Percentiles rank a stretch among this genome's conserved stretches.
Evolutionary conservation across 2,888 invertebrate species (phyloP).

Genomic region (Gastrophysa polygoni): DNA sequence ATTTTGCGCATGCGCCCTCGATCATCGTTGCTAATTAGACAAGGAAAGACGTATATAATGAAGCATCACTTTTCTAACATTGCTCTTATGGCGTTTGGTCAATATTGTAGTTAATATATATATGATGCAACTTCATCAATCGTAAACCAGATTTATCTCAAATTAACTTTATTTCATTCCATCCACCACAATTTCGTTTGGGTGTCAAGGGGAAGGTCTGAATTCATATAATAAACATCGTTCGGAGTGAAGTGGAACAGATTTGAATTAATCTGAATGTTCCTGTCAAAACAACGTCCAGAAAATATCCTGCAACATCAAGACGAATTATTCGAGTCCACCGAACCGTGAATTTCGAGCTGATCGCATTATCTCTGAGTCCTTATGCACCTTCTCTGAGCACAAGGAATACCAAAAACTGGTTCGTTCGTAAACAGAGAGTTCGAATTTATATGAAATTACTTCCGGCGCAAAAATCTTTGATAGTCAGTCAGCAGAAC

Average conservation of each 20-base stretch:
- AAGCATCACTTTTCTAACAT: too few relatives aligned
- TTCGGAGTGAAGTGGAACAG: neutral
- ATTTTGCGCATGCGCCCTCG: too few relatives aligned
- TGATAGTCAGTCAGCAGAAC: neutral
- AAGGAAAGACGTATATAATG: too few relatives aligned
- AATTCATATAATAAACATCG: too few relatives aligned
- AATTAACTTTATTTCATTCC: too few relatives aligned
- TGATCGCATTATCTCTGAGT: neutral
- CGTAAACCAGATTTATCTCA: too few relatives aligned
- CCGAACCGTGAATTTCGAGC: neutral
- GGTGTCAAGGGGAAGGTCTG: too few relatives aligned
- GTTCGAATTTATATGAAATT: neutral
- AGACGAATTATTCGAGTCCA: neutral
- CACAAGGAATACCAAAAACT: neutral
- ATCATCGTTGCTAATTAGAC: too few relatives aligned
- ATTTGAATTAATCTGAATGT: neutral
- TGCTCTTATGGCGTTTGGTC: too few relatives aligned
- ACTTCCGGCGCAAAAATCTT: neutral
- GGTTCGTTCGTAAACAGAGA: neutral
- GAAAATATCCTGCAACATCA: neutral
- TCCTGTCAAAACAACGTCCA: neutral
- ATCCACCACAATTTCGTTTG: too few relatives aligned
- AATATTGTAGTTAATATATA: too few relatives aligned
- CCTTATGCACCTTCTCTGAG: neutral
- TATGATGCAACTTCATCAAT: too few relatives aligned